Evolutionary conservation across 2,888 invertebrate species (phyloP).

Genomic region (Mystacides longicornis): DNA sequence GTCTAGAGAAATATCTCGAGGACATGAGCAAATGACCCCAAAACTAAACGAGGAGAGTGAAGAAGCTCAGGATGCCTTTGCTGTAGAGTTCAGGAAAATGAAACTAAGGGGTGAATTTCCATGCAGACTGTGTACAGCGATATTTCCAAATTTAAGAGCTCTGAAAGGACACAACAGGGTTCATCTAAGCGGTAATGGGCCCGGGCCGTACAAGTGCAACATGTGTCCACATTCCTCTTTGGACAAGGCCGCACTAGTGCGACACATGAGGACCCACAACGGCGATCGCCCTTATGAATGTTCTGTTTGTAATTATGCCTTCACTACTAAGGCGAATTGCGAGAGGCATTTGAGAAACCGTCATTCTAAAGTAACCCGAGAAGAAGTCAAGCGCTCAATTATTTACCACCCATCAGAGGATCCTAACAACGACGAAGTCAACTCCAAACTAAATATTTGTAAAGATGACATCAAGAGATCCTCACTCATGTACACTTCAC

Average conservation of each 20-base stretch:
- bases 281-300: slow-evolving; percentile 94
- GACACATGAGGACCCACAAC: slow-evolving; percentile 91
- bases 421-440: slow-evolving; percentile 67
- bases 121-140: slow-evolving; percentile 79
- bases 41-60: slow-evolving; percentile 52
- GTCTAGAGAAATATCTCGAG: slow-evolving; percentile 43
- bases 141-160: slow-evolving; percentile 83
- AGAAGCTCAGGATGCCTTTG: slow-evolving; percentile 77
- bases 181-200: slow-evolving; percentile 69
- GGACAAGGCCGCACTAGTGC: slow-evolving; percentile 84
- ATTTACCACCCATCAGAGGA: slow-evolving; percentile 84
- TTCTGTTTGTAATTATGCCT: slow-evolving; percentile 90
- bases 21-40: slow-evolving; percentile 40
- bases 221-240: slow-evolving; percentile 85
- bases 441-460: slow-evolving; percentile 43
- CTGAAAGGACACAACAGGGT: slow-evolving; percentile 86
- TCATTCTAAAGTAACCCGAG: slow-evolving; percentile 77
- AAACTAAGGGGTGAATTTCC: slow-evolving; percentile 84
- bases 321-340: slow-evolving; percentile 96
- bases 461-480: slow-evolving; percentile 51
- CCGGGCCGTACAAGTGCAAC: slow-evolving; percentile 84
- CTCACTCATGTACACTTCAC: slow-evolving; percentile 48
- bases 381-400: slow-evolving; percentile 82
- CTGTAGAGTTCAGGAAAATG: slow-evolving; percentile 82
- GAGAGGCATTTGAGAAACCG: slow-evolving; percentile 90